phyloP scores from a whole-genome alignment of 2,888 invertebrate species.

The Cheilosia scutellata region DNA sequence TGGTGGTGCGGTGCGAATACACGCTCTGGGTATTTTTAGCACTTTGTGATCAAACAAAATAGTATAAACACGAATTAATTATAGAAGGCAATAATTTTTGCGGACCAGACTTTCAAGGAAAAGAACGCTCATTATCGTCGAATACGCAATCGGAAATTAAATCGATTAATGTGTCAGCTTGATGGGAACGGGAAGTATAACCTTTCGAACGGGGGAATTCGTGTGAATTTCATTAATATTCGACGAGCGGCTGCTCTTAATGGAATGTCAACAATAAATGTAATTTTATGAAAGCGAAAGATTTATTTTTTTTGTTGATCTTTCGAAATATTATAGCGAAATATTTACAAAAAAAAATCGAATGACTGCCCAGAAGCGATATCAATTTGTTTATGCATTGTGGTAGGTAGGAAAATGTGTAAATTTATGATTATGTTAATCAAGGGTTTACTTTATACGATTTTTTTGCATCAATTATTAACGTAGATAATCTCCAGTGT shows the following conservation, averaged over 20 bases:
- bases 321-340: conserved; percentile 3
- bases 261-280: conserved; percentile 47
- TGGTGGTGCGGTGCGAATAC: not conserved
- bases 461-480: no score
- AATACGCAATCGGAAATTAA: conserved; percentile 38
- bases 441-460: no score
- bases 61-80: conserved; percentile 15
- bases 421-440: no score
- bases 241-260: conserved; percentile 23
- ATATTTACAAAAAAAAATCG: not conserved
- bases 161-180: conserved; percentile 28
- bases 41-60: not conserved
- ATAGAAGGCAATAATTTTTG: conserved; percentile 18
- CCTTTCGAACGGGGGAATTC: conserved; percentile 21
- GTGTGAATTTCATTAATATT: conserved; percentile 23
- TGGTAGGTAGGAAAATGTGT: not conserved
- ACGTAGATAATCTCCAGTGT: no score
- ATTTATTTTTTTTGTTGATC: conserved; percentile 21
- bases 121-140: conserved; percentile 13
- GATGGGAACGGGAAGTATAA: conserved; percentile 5
- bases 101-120: not conserved
- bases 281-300: conserved; percentile 19
- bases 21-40: conserved; percentile 21
- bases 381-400: not conserved
- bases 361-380: conserved; percentile 13